These are phyloP conservation scores for Diaprepes abbreviatus DNA, from an alignment of 2,888 invertebrate species.

Conservation along the genomic window DNA sequence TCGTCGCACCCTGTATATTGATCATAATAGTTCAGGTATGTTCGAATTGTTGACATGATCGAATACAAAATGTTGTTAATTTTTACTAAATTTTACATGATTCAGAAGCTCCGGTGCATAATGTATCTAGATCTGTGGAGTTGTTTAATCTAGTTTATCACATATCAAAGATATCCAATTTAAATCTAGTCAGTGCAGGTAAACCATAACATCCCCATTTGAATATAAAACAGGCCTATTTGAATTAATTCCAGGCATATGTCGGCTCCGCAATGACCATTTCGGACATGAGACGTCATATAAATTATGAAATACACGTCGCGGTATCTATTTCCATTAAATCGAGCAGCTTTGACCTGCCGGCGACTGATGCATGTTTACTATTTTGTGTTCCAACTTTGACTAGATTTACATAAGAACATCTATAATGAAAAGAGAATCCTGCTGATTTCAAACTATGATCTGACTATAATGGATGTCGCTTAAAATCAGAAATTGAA, in stretches of 20 bases:
- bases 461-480: no score
- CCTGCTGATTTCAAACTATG: no score
- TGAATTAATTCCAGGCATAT: slow-evolving; percentile 39
- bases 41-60: no score
- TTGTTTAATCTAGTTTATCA: neutral
- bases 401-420: neutral
- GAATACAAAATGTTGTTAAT: no score
- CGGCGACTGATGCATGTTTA: slow-evolving; percentile 19
- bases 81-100: no score
- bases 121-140: no score
- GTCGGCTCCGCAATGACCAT: slow-evolving; percentile 29
- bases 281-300: slow-evolving; percentile 52
- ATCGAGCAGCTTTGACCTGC: slow-evolving; percentile 47
- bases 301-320: slow-evolving; percentile 59
- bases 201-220: slow-evolving; percentile 23
- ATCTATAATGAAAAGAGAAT: no score
- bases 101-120: no score
- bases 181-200: slow-evolving; percentile 13
- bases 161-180: neutral
- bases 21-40: no score
- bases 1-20: no score
- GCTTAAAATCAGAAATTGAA: no score
- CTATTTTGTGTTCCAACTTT: slow-evolving; percentile 8
- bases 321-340: slow-evolving; percentile 57
- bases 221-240: slow-evolving; percentile 36